Evolutionary conservation across 2,888 invertebrate species (phyloP), one percentile per base, ranked within the genome.

Genomic region (Chrysolina haemoptera): DNA sequence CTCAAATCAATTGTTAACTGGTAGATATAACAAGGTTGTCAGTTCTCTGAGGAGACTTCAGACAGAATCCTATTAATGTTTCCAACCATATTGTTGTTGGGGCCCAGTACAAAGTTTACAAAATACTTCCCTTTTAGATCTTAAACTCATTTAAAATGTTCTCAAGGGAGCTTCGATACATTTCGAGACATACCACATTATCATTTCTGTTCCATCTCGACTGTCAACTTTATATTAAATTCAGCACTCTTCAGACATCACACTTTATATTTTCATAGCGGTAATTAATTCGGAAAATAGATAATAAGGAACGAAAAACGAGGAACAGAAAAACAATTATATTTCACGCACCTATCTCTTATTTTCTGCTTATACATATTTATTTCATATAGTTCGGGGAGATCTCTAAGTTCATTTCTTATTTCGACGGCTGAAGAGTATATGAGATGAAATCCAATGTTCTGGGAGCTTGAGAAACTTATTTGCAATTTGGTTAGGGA

Each of bases 1-100:
- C 53, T 40, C 67, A 53, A 53, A 67, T 53, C 50, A 53, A 67
- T 53, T 48, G 53, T 67, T 53, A 67, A 67, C 22, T 18, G 67
- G 50, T 53, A 40, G 53, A 65, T 65, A 53, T 53, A 67, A 67
- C 53, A 53, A 35, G 67, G 67, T 40, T 67, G 40, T 16, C 50
- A 50, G 27, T 48, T 50, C 50, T 66, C 27, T 10, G 27, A 50
- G 18, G 9, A 27, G n/a, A 27, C 50, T 53, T 67, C 53, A 53
- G 53, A 67, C 53, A 53, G 16, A 53, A 40, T 67, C 40, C 40
- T 41, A 67, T 53, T 53, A 40, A 40, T 53, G 22, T 55, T 53
- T 46, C 53, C 27, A 40, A 53, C 40, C 40, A 67, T 67, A 53
- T 67, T 67, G 35, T 67, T 67, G 59, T 27, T 59, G 59, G 27